Evolutionary conservation across 1,140 invertebrate species (phyloP).

Genomic region (Dryas iulia): DNA sequence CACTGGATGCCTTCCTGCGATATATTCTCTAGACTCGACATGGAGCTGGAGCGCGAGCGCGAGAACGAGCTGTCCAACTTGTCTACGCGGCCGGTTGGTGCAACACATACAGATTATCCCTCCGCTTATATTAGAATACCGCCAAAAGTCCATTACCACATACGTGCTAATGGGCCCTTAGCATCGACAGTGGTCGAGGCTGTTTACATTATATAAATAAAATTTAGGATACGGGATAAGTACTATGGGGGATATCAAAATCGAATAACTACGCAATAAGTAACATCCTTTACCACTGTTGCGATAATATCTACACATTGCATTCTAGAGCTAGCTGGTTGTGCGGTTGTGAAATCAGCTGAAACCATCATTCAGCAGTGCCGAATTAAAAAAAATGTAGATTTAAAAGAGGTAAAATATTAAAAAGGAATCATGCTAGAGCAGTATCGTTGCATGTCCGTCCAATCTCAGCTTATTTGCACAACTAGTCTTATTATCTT

Average conservation of each 20-base stretch:
- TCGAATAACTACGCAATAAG: neutral
- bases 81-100: slow-evolving; percentile 90
- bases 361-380: slow-evolving; percentile 60
- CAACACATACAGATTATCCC: slow-evolving; percentile 59
- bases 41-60: slow-evolving; percentile 96
- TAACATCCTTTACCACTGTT: slow-evolving; percentile 22
- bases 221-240: neutral
- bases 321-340: slow-evolving; percentile 55
- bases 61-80: slow-evolving; percentile 98
- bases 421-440: slow-evolving; percentile 49
- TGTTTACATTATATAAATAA: slow-evolving; percentile 1
- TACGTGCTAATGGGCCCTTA: slow-evolving; percentile 37
- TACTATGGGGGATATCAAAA: neutral
- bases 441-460: slow-evolving; percentile 61
- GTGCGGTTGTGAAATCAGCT: slow-evolving; percentile 72
- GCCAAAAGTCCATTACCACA: slow-evolving; percentile 35
- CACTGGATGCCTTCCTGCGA: slow-evolving; percentile 97
- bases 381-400: slow-evolving; percentile 33
- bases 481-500: slow-evolving; percentile 42
- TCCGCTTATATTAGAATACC: slow-evolving; percentile 22
- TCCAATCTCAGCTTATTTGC: slow-evolving; percentile 75
- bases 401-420: slow-evolving; percentile 28
- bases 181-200: slow-evolving; percentile 17
- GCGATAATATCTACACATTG: slow-evolving; percentile 39
- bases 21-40: slow-evolving; percentile 98